A percentile compares a stretch with the other conserved stretches of the same genome.
phyloP scores from a whole-genome alignment of 2,113 vertebrate genomes.

The Ceyx melanurus region DNA sequence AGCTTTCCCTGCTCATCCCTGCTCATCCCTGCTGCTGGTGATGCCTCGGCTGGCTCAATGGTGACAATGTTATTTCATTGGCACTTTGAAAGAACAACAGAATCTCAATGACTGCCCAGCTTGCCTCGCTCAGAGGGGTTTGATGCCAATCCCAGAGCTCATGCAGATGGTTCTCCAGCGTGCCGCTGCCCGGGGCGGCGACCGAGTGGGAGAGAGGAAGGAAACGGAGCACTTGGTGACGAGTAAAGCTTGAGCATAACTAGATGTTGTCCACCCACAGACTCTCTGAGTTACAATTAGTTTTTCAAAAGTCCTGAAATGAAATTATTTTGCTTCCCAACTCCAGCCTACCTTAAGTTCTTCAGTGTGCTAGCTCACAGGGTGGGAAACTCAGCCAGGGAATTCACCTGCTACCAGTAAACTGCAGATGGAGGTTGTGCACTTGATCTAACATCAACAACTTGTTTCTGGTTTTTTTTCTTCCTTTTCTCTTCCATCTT shows the following conservation, averaged over 20 bases:
- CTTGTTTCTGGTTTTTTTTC: neutral
- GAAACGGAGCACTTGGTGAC: neutral
- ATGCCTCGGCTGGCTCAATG: neutral
- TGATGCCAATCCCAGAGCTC: neutral
- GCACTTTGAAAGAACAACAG: neutral
- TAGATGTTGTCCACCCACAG: neutral
- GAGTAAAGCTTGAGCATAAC: neutral
- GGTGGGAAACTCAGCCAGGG: neutral
- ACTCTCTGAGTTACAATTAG: neutral
- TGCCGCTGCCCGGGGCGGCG: accelerated
- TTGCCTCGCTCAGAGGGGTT: neutral
- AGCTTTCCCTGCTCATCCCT: neutral
- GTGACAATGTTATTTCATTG: neutral
- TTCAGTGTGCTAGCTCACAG: neutral
- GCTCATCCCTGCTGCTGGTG: neutral
- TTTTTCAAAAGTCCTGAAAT: neutral
- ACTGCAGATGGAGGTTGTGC: neutral
- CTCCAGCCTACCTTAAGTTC: neutral
- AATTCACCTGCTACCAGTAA: neutral
- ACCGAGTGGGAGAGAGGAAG: neutral
- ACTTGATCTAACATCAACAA: neutral
- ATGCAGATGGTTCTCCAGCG: neutral
- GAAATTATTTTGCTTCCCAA: neutral
- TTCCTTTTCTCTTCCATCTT: neutral
- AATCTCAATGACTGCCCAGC: neutral